These are phyloP conservation scores for Tinamus major DNA, from an alignment of 2,797 vertebrate genomes.

Conservation along the genomic window DNA sequence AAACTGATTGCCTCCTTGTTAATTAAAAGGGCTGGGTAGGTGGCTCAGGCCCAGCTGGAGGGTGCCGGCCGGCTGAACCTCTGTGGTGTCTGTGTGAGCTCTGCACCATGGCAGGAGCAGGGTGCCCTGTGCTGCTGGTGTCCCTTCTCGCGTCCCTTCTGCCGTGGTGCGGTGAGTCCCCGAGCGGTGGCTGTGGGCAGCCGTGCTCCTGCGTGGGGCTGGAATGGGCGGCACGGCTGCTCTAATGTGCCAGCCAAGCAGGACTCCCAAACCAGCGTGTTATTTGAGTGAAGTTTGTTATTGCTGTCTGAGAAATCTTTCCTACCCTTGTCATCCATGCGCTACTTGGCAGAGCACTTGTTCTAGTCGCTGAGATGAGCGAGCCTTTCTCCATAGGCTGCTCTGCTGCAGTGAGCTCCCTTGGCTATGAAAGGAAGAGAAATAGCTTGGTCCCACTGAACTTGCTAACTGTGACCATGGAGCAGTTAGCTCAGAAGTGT, in stretches of 20 bases:
- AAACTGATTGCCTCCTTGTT: neutral
- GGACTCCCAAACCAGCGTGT: neutral
- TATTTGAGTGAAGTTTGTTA: neutral
- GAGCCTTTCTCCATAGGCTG: accelerated
- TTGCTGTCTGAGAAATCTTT: neutral
- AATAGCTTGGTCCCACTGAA: neutral
- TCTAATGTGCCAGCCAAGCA: neutral
- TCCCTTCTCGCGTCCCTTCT: neutral
- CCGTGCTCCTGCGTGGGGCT: neutral
- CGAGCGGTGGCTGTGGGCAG: neutral
- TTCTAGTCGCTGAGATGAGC: neutral
- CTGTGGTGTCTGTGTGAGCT: too few species aligned
- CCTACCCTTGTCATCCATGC: accelerated
- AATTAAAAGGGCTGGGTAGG: neutral
- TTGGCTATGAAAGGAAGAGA: neutral
- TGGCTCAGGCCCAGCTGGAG: accelerated
- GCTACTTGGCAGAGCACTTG: neutral
- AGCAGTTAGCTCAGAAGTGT: neutral
- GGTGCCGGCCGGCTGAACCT: accelerated
- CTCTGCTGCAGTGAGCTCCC: neutral
- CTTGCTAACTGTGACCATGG: neutral
- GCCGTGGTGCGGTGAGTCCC: neutral
- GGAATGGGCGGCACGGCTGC: accelerated
- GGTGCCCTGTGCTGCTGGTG: accelerated
- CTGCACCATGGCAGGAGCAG: neutral